Base-by-base conservation (phyloP, 92 coral and sea anemone genomes). In the Pocillopora meandrina region DNA sequence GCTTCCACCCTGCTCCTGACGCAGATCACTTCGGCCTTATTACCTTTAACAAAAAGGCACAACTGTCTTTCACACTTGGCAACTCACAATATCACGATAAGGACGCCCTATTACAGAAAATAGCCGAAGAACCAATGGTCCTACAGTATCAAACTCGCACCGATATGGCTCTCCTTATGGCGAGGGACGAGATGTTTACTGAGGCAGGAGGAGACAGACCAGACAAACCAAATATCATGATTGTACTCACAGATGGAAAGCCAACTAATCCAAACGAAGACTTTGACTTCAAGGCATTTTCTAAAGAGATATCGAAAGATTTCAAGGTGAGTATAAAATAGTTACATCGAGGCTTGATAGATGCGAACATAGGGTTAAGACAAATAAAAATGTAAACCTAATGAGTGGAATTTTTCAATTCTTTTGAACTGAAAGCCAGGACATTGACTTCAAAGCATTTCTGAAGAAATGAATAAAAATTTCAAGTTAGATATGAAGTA, bases 201-300 rank as follows among this genome's bases (percentile, higher is more conserved):
- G n/a, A 34, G 15, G 55, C 23, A n/a, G 83, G 83, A 47, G 83
- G 83, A n/a, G 83, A 79, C 83, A 65, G 83, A 16, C 73, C 83
- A 26, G 4, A 65, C 10, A 79, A 79, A 20, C 83, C 83, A 20
- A 23, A 79, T 47, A 35, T 79, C 10, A 79, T 79, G 83, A 65
- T 79, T 79, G 33, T 79, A 7, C 61, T 79, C 20, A 79, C 83
- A 16, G 83, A 79, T 15, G 83, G 83, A 12, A 65, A 49, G 20
- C 83, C 83, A 42, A 63, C 61, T 9, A 11, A 21, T 10, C 72
- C 18, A 63, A 71, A 33, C 20, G n/a, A n/a, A n/a, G n/a, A 55
- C n/a, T 78, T 42, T 19, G 42, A 36, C 59, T 9, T 34, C 60
- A 62, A 67, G 14, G 16, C 49, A 26, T 67, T 67, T 67, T 52